Evolutionary conservation across 30 jellyfish, hydroid and myxozoan species (phyloP).

Genomic region (Cassiopea andromeda): DNA sequence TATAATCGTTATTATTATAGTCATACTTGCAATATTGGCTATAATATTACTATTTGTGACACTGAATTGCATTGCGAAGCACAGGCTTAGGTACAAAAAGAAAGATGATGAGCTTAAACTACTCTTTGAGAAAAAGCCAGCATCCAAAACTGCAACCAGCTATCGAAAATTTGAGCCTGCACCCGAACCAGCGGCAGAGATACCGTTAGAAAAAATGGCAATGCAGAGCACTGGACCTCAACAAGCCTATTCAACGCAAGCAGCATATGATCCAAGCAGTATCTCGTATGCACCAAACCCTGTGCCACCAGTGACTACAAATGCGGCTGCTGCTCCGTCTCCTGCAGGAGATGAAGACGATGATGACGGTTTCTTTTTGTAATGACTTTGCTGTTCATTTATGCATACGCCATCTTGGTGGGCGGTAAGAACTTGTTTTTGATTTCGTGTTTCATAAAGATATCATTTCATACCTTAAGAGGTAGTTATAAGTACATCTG

Average conservation of each 20-base stretch:
- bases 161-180: constrained; percentile 5
- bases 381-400: background rate
- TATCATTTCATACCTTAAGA: no score
- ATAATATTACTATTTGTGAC: constrained; percentile 48
- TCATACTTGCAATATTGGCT: constrained; percentile 60
- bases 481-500: no score
- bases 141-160: background rate
- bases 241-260: constrained; percentile 12
- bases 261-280: constrained; percentile 23
- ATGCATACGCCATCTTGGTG: background rate
- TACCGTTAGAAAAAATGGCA: constrained; percentile 11
- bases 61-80: constrained; percentile 39
- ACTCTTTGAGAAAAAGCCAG: background rate
- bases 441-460: no score
- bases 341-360: constrained; percentile 37
- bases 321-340: background rate
- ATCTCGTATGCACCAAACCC: constrained; percentile 50
- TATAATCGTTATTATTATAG: constrained; percentile 42
- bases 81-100: constrained; percentile 6
- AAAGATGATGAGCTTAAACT: constrained; percentile 26
- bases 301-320: constrained; percentile 22
- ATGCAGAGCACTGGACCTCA: background rate
- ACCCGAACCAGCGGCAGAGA: constrained; percentile 19
- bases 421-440: no score
- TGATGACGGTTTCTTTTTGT: constrained; percentile 41